These are phyloP conservation scores for Fragum whitleyi DNA, from an alignment of 2,888 invertebrate genomes.

Conservation along the genomic window DNA sequence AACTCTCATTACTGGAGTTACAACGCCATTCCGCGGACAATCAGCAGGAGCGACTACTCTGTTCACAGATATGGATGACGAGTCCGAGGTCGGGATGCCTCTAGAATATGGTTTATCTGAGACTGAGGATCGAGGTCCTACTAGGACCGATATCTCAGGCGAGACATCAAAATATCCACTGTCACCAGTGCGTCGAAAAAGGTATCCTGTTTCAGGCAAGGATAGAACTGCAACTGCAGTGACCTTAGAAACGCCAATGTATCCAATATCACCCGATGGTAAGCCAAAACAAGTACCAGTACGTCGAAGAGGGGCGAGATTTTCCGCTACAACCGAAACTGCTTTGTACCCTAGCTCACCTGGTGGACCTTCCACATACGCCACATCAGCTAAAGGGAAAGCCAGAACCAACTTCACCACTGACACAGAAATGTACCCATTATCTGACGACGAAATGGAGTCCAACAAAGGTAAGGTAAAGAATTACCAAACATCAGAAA, in stretches of 20 bases:
- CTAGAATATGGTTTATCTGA: background rate
- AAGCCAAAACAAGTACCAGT: background rate
- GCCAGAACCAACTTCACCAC: slow-evolving; percentile 9
- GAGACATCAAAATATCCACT: slow-evolving; percentile 14
- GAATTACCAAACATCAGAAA: background rate
- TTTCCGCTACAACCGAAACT: background rate
- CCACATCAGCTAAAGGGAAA: slow-evolving; percentile 20
- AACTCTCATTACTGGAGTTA: slow-evolving; percentile 12
- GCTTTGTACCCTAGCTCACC: slow-evolving; percentile 15
- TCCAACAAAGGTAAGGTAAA: background rate
- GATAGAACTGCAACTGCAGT: background rate
- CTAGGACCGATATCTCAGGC: background rate
- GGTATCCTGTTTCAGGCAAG: background rate
- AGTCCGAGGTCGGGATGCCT: background rate
- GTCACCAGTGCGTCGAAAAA: background rate
- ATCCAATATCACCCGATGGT: background rate
- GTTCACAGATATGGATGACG: slow-evolving; percentile 10
- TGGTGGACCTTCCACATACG: slow-evolving; percentile 9
- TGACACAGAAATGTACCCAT: slow-evolving; percentile 18
- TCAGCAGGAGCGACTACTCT: slow-evolving; percentile 13
- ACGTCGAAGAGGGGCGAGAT: background rate
- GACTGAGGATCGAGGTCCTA: background rate
- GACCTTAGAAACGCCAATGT: slow-evolving; percentile 14
- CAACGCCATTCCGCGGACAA: slow-evolving; percentile 21
- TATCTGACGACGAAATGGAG: background rate